A percentile compares a stretch with the other conserved stretches of the same genome.
These are phyloP conservation scores for Macrobrachium nipponense DNA, from an alignment of 1,140 invertebrate species.

Conservation along the genomic window DNA sequence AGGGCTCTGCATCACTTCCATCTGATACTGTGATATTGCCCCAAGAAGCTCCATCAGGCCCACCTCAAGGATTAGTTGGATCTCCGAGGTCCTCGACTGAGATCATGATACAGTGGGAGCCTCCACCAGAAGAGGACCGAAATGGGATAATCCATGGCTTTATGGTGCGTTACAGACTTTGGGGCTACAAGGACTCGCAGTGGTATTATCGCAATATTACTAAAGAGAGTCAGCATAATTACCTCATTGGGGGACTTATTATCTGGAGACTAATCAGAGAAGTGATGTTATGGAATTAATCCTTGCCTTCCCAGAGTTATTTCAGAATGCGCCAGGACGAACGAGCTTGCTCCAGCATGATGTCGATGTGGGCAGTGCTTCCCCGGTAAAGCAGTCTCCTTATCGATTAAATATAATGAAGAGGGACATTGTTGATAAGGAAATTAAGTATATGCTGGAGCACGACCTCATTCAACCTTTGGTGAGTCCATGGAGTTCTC, in stretches of 20 bases:
- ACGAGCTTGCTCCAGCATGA: no score
- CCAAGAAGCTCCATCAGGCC: conserved; percentile 92
- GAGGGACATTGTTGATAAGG: no score
- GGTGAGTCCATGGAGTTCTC: no score
- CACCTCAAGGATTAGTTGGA: conserved; percentile 89
- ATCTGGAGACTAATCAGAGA: conserved; percentile 99
- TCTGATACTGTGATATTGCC: conserved; percentile 89
- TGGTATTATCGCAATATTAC: conserved; percentile 92
- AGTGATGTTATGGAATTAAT: no score
- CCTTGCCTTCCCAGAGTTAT: no score
- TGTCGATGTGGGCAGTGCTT: no score
- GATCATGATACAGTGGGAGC: conserved; percentile 98
- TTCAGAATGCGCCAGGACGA: no score
- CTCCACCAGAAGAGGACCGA: conserved; percentile 89
- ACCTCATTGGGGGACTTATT: conserved; percentile 91
- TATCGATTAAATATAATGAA: no score
- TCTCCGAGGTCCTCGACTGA: conserved; percentile 92
- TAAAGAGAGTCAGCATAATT: conserved; percentile 92
- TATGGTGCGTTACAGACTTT: conserved; percentile 88
- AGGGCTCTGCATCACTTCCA: conserved; percentile 88
- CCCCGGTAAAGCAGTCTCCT: no score
- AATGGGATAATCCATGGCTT: conserved; percentile 97
- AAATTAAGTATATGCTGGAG: no score
- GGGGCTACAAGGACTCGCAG: conserved; percentile 88
- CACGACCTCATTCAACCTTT: no score